Conservation (phyloP, 1,140 invertebrate species). For the Bombus superbus region DNA sequence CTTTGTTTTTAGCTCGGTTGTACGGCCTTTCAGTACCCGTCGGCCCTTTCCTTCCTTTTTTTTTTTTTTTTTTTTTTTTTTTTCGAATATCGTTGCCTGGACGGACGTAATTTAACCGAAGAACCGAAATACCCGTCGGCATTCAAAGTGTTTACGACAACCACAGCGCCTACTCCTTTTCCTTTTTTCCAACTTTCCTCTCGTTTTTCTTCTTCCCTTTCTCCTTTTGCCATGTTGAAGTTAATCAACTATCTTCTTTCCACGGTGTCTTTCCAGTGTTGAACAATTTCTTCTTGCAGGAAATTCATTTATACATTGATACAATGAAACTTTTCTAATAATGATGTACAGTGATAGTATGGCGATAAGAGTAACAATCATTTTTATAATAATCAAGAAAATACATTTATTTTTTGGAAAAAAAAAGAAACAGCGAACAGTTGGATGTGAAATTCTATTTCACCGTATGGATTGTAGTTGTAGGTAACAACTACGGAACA, state of each 20-base stretch:
- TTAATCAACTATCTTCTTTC: neutral
- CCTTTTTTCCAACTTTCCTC: neutral
- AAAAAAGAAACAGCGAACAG: too few relatives aligned
- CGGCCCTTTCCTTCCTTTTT: neutral
- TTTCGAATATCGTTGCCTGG: conserved; percentile 11
- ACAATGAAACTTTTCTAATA: too few relatives aligned
- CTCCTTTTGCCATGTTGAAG: neutral
- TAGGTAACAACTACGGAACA: neutral
- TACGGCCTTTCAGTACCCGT: neutral
- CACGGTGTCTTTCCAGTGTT: fast-evolving
- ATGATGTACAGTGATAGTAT: too few relatives aligned
- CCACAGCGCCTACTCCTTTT: too few relatives aligned
- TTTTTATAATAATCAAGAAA: too few relatives aligned
- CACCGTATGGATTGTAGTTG: neutral
- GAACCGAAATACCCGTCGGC: conserved; percentile 2
- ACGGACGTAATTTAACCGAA: conserved; percentile 20
- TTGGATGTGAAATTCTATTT: neutral
- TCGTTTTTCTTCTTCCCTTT: neutral
- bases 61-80: neutral
- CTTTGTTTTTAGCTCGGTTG: conserved; percentile 23
- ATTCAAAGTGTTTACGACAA: neutral
- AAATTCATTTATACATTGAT: neutral
- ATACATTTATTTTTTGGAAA: too few relatives aligned
- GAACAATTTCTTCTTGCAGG: neutral
- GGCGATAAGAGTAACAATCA: too few relatives aligned